Evolutionary conservation across 2,113 vertebrate species (phyloP), one percentile per base, ranked within the genome.

Genomic region (Tapirus terrestris): DNA sequence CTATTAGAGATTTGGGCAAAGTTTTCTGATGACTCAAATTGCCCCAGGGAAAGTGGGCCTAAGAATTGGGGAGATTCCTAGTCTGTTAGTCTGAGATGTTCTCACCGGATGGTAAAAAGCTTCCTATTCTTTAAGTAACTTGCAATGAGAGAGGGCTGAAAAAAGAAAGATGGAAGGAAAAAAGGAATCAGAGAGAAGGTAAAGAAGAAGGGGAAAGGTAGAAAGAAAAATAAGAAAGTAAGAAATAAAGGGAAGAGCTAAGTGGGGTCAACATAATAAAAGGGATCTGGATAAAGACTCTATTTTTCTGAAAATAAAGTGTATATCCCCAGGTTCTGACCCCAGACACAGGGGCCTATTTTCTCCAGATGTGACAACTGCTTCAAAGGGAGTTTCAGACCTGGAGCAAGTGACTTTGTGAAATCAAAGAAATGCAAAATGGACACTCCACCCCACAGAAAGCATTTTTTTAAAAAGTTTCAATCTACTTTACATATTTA

Each of bases 391-490:
- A 68, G 27, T 11, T 58, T 84, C 4, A 39, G 39, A n/a, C 5
- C 3, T 33, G 6, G 45, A 36, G 31, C 48, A 79, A 36, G 33
- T 56, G 48, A 72, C 31, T 76, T 76, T 60, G 36, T n/a, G 45
- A 85, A 73, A n/a, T 58, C 75, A 61, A 95, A n/a, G 36, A 94
- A 77, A 45, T 65, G 36, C n/a, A 95, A 96, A 91, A 67, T 20
- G 14, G 51, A 63, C 58, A 43, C 14, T 58, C 5, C 9, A 58
- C 5, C 31, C 12, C 3, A 33, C 45, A 95, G 31, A 58, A 23
- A 51, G 16, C 56, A 58, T 56, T 58, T 25, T 83, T 88, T 88
- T 48, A 13, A 21, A 51, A 95, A n/a, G 21, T 4, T 5, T 33
- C 81, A 33, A 36, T 70, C 17, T 76, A 45, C 58, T 70, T 96